These are phyloP conservation scores for Carettochelys insculpta DNA, from an alignment of 2,113 vertebrate species.

Conservation along the genomic window DNA sequence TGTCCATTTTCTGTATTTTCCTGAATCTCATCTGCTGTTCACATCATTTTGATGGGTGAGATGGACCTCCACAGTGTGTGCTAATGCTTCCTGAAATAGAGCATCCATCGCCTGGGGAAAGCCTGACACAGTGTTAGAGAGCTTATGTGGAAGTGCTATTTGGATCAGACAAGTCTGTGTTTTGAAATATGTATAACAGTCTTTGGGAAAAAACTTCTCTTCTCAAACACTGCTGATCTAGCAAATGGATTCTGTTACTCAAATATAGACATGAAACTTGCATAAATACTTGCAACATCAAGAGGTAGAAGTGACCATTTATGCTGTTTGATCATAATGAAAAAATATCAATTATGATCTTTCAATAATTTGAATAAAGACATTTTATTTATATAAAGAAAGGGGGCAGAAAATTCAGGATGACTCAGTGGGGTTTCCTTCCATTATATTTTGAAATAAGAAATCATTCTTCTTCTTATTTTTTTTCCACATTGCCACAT, in stretches of 20 bases:
- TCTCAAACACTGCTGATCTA: not conserved
- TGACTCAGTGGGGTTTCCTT: not conserved
- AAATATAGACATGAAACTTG: not conserved
- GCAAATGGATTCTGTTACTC: not conserved
- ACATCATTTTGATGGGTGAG: not conserved
- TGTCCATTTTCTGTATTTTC: not conserved
- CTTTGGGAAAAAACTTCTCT: not conserved
- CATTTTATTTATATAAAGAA: not conserved
- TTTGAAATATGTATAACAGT: not conserved
- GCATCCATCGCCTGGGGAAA: not conserved
- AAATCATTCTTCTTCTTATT: not conserved
- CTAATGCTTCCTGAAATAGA: not conserved
- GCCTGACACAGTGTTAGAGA: not conserved
- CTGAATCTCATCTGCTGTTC: not conserved
- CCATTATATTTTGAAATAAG: not conserved
- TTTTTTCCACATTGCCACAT: not conserved
- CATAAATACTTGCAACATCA: not conserved
- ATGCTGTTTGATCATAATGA: not conserved
- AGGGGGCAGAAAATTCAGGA: not conserved
- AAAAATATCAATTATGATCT: not conserved
- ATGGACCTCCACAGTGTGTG: not conserved
- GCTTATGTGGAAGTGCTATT: accelerated
- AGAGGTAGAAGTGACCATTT: not conserved
- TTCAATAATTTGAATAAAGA: not conserved
- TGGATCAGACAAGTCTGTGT: not conserved